Conservation (phyloP, 2,888 invertebrate species). For the Tubulanus polymorphus region DNA sequence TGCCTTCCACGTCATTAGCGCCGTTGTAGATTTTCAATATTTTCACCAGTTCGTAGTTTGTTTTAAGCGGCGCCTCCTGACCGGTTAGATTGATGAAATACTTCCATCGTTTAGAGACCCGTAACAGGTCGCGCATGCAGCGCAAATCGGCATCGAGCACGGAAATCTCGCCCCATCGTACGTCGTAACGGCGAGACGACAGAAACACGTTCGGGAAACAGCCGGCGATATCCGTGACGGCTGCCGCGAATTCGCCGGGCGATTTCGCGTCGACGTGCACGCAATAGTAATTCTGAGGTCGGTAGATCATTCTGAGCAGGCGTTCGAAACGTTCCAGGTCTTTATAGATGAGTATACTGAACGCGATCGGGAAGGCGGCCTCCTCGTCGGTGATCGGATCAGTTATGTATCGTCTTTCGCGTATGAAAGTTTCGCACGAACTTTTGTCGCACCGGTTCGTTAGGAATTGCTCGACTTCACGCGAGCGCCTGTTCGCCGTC, state of each 20-base stretch:
- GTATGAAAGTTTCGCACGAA: conserved; percentile 15
- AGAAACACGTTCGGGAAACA: conserved; percentile 46
- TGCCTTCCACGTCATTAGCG: conserved; percentile 43
- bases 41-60: conserved; percentile 44
- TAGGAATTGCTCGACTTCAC: too few relatives aligned
- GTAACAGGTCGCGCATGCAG: conserved; percentile 35
- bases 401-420: conserved; percentile 22
- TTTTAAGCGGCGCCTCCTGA: conserved; percentile 44
- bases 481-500: too few relatives aligned
- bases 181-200: conserved; percentile 24
- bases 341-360: conserved; percentile 35
- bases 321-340: conserved; percentile 41
- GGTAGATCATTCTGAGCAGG: conserved; percentile 41
- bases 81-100: conserved; percentile 27
- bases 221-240: conserved; percentile 24
- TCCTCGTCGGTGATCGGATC: conserved; percentile 30
- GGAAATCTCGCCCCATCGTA: conserved; percentile 36
- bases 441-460: too few relatives aligned
- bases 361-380: conserved; percentile 37
- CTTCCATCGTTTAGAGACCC: conserved; percentile 31
- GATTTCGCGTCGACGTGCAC: conserved; percentile 44
- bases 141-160: conserved; percentile 40
- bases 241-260: conserved; percentile 19
- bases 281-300: conserved; percentile 47
- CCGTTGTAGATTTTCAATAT: conserved; percentile 44